These are phyloP conservation scores for Syritta pipiens DNA, from an alignment of 2,888 invertebrate species.

Conservation along the genomic window DNA sequence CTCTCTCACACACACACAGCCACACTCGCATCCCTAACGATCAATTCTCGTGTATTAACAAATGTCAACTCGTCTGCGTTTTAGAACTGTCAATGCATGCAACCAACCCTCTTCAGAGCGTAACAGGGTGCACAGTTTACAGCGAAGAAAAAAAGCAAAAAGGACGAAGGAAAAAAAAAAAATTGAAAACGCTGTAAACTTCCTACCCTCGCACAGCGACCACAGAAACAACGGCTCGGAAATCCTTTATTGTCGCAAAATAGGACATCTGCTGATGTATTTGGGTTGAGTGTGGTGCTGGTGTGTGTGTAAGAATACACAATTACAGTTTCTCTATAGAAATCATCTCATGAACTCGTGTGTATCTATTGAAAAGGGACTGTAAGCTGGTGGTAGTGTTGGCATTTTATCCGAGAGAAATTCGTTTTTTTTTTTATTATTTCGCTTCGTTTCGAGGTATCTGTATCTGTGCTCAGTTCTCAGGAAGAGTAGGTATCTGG, in stretches of 20 bases:
- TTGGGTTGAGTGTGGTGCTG: constrained; percentile 22
- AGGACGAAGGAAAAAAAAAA: background rate
- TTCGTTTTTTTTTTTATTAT: background rate
- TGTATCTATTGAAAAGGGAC: constrained; percentile 16
- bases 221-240: constrained; percentile 44
- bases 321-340: constrained; percentile 16
- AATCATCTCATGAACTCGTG: constrained; percentile 21
- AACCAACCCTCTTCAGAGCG: constrained; percentile 20
- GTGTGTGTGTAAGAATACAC: background rate
- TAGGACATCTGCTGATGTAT: constrained; percentile 52
- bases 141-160: constrained; percentile 5
- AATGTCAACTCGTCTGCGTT: constrained; percentile 34
- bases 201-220: constrained; percentile 17
- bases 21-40: background rate
- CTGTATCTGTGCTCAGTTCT: constrained; percentile 5
- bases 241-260: constrained; percentile 43
- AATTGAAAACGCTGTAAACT: background rate
- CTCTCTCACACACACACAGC: background rate
- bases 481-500: too few species aligned
- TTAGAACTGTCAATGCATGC: constrained; percentile 36
- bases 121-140: constrained; percentile 21
- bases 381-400: background rate
- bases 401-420: background rate
- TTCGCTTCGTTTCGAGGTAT: too few species aligned
- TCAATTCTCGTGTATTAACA: constrained; percentile 16